Evolutionary conservation across 2,888 invertebrate species (phyloP).

Genomic region (Amphipoea lucens): DNA sequence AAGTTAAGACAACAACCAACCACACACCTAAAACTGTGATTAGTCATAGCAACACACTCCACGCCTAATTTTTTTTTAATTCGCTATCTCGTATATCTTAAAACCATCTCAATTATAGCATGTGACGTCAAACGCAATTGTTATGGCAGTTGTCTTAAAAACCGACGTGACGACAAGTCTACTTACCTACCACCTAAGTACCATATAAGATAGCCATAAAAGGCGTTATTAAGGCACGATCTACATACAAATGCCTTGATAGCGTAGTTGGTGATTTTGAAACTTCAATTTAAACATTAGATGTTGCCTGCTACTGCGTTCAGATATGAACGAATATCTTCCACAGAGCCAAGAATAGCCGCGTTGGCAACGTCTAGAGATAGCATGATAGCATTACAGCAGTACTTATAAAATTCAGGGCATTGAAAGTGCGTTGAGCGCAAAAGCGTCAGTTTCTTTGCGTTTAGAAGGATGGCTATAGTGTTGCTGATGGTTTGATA

Average conservation of each 20-base stretch:
- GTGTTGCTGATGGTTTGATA: no score
- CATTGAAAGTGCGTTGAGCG: background rate
- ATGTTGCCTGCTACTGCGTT: background rate
- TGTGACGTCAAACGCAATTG: constrained; percentile 46
- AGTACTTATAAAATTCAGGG: no score
- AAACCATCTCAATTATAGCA: constrained; percentile 35
- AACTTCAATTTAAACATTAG: constrained; percentile 3
- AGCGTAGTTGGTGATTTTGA: background rate
- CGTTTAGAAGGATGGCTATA: background rate
- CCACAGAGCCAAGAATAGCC: background rate
- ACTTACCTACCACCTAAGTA: constrained; percentile 25
- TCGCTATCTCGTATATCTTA: constrained; percentile 30
- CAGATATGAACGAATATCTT: background rate
- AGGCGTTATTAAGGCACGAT: background rate
- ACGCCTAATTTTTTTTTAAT: background rate
- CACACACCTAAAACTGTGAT: no score
- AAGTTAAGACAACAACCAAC: background rate
- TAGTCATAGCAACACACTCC: no score
- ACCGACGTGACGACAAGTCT: constrained; percentile 9
- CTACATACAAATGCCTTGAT: background rate
- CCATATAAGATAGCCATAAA: constrained; percentile 10
- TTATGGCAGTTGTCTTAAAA: constrained; percentile 31
- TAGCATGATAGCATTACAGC: no score
- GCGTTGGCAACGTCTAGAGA: no score
- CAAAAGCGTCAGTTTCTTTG: background rate